Evolutionary conservation across 2,888 invertebrate genomes (phyloP), one percentile per base, ranked within the genome.

Genomic region (Serripes groenlandicus): DNA sequence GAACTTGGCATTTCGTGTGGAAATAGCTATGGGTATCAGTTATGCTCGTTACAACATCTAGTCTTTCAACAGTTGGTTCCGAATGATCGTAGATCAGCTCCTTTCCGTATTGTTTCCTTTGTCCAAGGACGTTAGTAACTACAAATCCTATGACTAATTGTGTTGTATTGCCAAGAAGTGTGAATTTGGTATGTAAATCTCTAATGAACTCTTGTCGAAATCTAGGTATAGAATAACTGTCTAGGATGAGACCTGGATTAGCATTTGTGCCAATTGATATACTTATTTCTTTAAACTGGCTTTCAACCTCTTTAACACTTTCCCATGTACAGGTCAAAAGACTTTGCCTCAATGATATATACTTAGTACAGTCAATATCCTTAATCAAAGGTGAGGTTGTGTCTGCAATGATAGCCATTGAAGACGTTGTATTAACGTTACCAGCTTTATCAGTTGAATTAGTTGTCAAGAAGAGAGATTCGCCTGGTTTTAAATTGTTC

Each of bases 341-440:
- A 15, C 88, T 82, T 80, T 83, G 68, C 0, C 75, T 56, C 1
- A 49, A 26, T 3, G 89, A 90, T n/a, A 88, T 56, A 34, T 77
- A 80, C 21, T 81, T 60, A 7, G 88, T 83, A 68, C 89, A 90
- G 2, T n/a, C 52, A 11, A 89, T 70, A 28, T 85, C 52, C 2
- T 66, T 30, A 18, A 90, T 79, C 18, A 69, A 23, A n/a, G 90
- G 88, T 26, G 84, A 58, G 0, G 88, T 83, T 7, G 64, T 73
- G 76, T 90, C 90, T 7, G 85, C 76, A 9, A 84, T 85, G 7
- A 90, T 74, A 11, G 90, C 75, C 26, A 81, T 62, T 15, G 89
- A 87, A 3, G 78, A 75, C 1, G 80, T 62, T 9, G 68, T 26
- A 11, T 81, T 77, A 18, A 42, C 42, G 42, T 88, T 89, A 0